Conservation (phyloP, 2,888 invertebrate species). For the Pterostichus niger region DNA sequence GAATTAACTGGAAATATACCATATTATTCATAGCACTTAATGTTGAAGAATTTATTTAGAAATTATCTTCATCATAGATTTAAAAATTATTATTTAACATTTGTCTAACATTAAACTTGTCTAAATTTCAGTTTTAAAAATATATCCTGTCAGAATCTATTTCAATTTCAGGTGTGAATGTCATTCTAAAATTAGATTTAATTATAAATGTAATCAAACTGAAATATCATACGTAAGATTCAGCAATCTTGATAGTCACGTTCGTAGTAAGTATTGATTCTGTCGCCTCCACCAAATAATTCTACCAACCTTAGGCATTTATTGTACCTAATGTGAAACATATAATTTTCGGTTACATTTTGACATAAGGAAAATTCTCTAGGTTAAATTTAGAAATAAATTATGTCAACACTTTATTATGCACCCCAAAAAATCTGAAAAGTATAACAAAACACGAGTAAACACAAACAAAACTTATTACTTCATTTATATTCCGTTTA, state of each 20-base stretch:
- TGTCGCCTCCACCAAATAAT: slow-evolving; percentile 2
- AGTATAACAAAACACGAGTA: slow-evolving; percentile 42
- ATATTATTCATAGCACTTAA: not conserved
- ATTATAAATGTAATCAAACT: slow-evolving; percentile 22
- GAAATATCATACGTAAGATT: slow-evolving; percentile 29
- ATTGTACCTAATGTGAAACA: too few species aligned
- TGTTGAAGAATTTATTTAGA: too few species aligned
- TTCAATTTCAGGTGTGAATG: not conserved
- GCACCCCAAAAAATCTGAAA: slow-evolving; percentile 34
- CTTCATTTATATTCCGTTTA: slow-evolving; percentile 65
- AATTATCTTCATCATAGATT: too few species aligned
- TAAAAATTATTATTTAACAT: too few species aligned
- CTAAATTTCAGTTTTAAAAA: too few species aligned
- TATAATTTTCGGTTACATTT: too few species aligned
- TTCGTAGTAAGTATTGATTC: slow-evolving; percentile 1
- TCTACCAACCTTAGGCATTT: too few species aligned
- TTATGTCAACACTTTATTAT: slow-evolving; percentile 28
- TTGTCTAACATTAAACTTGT: too few species aligned
- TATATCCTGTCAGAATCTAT: too few species aligned
- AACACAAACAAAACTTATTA: slow-evolving; percentile 66
- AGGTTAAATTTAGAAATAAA: slow-evolving; percentile 34
- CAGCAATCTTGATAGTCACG: not conserved
- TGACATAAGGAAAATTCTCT: not conserved
- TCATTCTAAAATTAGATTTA: slow-evolving; percentile 28
- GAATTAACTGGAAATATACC: not conserved